phyloP scores from a whole-genome alignment of 1,140 invertebrate species.

The Drosophila trapezifrons region DNA sequence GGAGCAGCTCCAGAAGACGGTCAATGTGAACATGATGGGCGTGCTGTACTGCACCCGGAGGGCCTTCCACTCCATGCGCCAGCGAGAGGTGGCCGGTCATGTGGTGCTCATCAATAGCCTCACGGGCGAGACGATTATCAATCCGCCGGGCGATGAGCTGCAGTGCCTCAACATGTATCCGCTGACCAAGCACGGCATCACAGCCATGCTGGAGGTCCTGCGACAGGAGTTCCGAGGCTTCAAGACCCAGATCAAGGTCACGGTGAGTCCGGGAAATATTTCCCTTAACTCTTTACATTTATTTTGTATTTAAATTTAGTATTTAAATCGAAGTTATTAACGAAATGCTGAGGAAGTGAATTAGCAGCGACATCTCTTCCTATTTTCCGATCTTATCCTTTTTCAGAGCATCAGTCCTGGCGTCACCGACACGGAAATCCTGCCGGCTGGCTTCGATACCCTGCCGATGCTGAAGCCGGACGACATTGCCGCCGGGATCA shows the following conservation, averaged over 20 bases:
- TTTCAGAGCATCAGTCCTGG: constrained; percentile 86
- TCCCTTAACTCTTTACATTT: too few relatives aligned
- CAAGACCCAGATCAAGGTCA: constrained; percentile 86
- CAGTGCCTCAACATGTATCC: constrained; percentile 84
- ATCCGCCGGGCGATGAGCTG: constrained; percentile 40
- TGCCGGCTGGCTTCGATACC: constrained; percentile 47
- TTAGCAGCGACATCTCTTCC: too few relatives aligned
- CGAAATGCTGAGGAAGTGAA: too few relatives aligned
- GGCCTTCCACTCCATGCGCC: constrained; percentile 88
- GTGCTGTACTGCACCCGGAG: constrained; percentile 87
- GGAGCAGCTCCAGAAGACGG: constrained; percentile 74
- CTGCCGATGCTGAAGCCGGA: constrained; percentile 72
- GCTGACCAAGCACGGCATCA: constrained; percentile 87
- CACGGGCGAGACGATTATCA: constrained; percentile 59
- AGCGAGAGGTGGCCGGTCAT: constrained; percentile 88
- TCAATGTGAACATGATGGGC: constrained; percentile 89
- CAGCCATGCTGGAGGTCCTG: constrained; percentile 86
- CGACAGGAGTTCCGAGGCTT: constrained; percentile 85
- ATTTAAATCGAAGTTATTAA: not conserved
- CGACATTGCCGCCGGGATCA: constrained; percentile 86
- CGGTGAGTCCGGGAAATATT: constrained; percentile 84
- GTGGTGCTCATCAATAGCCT: constrained; percentile 84
- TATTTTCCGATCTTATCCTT: not conserved
- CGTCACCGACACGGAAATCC: constrained; percentile 86
- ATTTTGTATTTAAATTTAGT: not conserved